Conservation (phyloP, 2,888 invertebrate species). For the Idaea biselata region DNA sequence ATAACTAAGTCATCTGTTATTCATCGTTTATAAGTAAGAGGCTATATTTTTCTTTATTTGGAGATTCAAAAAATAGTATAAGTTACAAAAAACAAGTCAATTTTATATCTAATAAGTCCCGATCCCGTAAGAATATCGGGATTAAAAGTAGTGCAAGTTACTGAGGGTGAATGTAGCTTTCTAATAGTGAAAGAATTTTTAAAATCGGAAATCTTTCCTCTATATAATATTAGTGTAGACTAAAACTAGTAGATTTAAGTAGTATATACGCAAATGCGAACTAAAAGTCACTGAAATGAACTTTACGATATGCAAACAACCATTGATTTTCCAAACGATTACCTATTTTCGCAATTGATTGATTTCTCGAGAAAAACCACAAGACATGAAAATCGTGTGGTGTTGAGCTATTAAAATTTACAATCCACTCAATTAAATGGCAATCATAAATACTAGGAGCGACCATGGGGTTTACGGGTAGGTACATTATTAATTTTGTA, state of each 20-base stretch:
- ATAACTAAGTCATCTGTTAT: no score
- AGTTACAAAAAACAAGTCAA: no score
- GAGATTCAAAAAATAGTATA: no score
- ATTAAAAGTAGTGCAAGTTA: no score
- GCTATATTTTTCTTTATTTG: no score
- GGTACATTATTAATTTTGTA: not conserved
- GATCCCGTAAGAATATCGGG: no score
- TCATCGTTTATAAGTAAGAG: no score
- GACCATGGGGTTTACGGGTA: not conserved
- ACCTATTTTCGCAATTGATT: not conserved
- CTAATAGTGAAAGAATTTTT: no score
- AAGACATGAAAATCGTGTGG: slow-evolving; percentile 48
- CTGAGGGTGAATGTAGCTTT: no score
- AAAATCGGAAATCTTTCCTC: no score
- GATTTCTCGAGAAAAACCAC: slow-evolving; percentile 35
- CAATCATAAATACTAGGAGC: not conserved
- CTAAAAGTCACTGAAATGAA: not conserved
- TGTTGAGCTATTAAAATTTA: slow-evolving; percentile 17
- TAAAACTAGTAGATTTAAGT: not conserved
- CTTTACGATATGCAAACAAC: not conserved
- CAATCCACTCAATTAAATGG: slow-evolving; percentile 13
- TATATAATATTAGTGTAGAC: no score
- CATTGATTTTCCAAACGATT: slow-evolving; percentile 3
- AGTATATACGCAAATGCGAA: not conserved
- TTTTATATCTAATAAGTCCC: no score